Base-by-base conservation (phyloP, 2,113 vertebrate genomes). In the Spilogale gracilis region DNA sequence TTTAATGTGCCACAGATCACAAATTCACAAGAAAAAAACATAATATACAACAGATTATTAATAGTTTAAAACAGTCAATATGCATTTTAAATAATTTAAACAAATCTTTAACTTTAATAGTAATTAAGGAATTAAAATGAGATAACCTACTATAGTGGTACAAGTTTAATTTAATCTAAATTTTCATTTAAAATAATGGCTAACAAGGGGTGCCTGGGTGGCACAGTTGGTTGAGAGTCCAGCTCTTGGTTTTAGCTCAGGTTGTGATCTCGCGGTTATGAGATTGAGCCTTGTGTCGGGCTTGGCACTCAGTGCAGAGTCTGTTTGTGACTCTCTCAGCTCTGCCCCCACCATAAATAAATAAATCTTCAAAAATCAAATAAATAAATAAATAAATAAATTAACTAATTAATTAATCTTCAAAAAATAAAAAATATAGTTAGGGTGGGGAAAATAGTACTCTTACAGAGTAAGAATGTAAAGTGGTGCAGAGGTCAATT, bases 141-240 rank as follows among this genome's bases (percentile, higher is more conserved):
- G 18, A 61, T 48, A 92, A 85, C 8, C 9, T 43, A 45, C 14
- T 50, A 32, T 73, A 10, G 50, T 65, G 61, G 27, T 30, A 81
- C 3, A 63, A 25, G 4, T 27, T 67, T 43, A 43, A 89, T 17
- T 67, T 32, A 43, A 89, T 79, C 32, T 54, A 80, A 50, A 80
- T 45, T 74, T 85, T 89, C 10, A 60, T 58, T 88, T 79, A 92
- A 92, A 86, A 69, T 86, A 86, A 89, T 89, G 52, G 13, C 17
- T 69, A 38, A 3, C 67, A 38, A 38, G 32, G 45, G 45, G 23
- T 27, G 14, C 45, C 25, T 30, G 14, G 45, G 25, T 17, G 14
- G 13, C 74, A 50, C 8, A 78, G 45, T 17, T 30, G 6, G 45
- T 30, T 78, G 27, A 30, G 12, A 48, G 14, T 30, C 3, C 1